Percentiles rank a stretch among this genome's conserved stretches.
Conservation (phyloP, 2,888 invertebrate genomes). For the Cataglyphis cursor region DNA sequence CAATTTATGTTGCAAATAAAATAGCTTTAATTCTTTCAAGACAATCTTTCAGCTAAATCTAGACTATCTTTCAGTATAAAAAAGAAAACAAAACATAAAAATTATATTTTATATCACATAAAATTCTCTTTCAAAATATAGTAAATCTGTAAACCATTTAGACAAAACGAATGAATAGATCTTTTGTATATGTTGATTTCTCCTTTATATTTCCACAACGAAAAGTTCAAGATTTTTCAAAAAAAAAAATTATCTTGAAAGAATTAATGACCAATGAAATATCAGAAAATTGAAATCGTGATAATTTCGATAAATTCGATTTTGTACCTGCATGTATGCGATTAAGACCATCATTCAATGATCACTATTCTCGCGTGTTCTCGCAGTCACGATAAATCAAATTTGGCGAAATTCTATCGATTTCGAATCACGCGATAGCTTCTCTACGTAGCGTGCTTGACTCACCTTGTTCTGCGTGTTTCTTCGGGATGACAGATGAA, state of each 20-base stretch:
- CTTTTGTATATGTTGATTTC: not conserved
- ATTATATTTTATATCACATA: not conserved
- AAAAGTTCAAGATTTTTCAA: not conserved
- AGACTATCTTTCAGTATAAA: not conserved
- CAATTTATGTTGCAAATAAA: conserved; percentile 8
- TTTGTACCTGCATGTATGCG: not conserved
- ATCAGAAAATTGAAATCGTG: not conserved
- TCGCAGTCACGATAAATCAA: not conserved
- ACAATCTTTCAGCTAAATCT: not conserved
- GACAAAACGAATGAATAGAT: not conserved
- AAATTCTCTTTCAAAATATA: not conserved
- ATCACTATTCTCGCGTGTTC: not conserved
- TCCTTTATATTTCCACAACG: not conserved
- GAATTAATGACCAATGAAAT: not conserved
- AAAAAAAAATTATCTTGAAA: conserved; percentile 29
- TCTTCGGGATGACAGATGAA: conserved; percentile 34
- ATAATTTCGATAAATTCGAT: conserved; percentile 31
- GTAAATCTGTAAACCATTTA: not conserved
- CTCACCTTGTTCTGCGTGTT: conserved; percentile 43
- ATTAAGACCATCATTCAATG: not conserved
- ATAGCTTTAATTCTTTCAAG: conserved; percentile 27
- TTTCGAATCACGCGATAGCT: not conserved
- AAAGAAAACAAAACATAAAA: not conserved
- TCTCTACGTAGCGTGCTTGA: not conserved
- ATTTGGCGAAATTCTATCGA: conserved; percentile 31